These are phyloP conservation scores for Tyrannus savana DNA, from an alignment of 2,113 vertebrate genomes.

Conservation along the genomic window DNA sequence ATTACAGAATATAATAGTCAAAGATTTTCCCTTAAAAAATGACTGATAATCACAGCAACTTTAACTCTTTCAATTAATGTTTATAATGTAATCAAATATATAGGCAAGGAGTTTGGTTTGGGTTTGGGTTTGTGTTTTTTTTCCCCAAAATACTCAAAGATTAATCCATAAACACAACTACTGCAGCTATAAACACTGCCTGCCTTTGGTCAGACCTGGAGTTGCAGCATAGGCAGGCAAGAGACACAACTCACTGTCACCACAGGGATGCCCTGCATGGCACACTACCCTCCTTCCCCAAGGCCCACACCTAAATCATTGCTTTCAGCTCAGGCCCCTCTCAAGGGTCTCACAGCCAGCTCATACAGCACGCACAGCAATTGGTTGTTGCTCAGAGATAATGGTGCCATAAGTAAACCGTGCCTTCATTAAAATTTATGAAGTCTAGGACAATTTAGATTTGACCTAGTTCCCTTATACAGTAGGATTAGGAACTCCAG, in stretches of 20 bases:
- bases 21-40: background rate
- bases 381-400: background rate
- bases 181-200: background rate
- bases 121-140: background rate
- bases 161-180: background rate
- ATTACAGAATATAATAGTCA: background rate
- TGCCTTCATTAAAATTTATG: background rate
- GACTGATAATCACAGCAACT: background rate
- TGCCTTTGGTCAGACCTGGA: background rate
- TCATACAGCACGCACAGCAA: fast-evolving
- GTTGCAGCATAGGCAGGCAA: background rate
- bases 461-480: background rate
- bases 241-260: too few species aligned
- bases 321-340: fast-evolving
- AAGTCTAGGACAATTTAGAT: background rate
- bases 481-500: background rate
- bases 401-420: fast-evolving
- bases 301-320: background rate
- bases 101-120: background rate
- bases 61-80: background rate
- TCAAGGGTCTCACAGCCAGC: fast-evolving
- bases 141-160: background rate
- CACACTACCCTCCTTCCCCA: too few species aligned
- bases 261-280: background rate
- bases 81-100: background rate